Evolutionary conservation across 1,140 invertebrate genomes (phyloP).

Genomic region (Asbolus verrucosus): DNA sequence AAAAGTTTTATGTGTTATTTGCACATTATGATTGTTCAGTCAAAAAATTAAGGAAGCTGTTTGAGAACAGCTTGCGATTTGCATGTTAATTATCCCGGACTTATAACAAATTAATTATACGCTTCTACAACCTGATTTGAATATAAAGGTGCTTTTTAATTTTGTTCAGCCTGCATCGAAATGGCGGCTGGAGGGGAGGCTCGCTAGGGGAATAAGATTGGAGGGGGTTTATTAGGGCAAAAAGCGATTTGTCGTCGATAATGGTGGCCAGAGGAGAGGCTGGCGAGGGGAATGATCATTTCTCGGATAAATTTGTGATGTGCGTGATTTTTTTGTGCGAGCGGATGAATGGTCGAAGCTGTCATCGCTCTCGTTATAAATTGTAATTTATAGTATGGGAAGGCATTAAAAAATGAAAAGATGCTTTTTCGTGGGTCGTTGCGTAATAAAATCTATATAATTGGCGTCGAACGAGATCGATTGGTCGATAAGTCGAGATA

Average conservation of each 20-base stretch:
- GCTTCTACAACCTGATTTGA: neutral
- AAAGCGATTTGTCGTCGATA: too few relatives aligned
- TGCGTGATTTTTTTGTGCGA: neutral
- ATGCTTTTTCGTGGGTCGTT: neutral
- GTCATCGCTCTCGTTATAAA: conserved; percentile 4
- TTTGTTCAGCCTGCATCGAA: too few relatives aligned
- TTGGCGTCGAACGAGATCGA: neutral
- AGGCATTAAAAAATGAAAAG: neutral
- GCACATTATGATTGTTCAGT: neutral
- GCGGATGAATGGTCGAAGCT: neutral
- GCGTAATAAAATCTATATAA: neutral
- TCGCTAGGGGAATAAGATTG: too few relatives aligned
- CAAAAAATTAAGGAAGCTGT: conserved; percentile 13
- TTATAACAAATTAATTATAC: conserved; percentile 4
- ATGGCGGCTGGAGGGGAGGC: conserved; percentile 18
- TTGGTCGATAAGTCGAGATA: neutral
- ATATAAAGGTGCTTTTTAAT: conserved; percentile 1
- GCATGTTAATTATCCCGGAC: neutral
- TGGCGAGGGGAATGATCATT: too few relatives aligned
- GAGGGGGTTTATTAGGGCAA: too few relatives aligned
- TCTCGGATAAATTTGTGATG: neutral
- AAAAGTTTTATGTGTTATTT: neutral
- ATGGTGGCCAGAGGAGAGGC: conserved; percentile 15
- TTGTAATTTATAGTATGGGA: conserved; percentile 1
- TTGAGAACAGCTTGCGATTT: neutral